Base-by-base conservation (phyloP, 2,113 vertebrate genomes). In the Pteruthius melanotis region DNA sequence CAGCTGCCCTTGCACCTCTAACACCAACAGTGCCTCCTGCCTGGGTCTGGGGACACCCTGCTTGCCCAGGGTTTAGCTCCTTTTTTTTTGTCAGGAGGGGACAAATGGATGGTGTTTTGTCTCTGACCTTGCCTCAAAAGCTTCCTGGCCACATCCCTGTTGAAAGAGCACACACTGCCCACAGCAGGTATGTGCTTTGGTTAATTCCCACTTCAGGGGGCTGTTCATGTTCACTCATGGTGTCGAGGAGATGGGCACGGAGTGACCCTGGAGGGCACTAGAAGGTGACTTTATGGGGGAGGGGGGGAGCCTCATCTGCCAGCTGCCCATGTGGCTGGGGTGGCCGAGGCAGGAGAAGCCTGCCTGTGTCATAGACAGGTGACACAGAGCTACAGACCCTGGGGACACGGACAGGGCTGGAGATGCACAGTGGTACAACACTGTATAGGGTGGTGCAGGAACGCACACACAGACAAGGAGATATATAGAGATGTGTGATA, bases 381-480 rank as follows among this genome's bases (percentile, higher is more conserved):
- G 78, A 94, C 30, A 83, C 78, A 82, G 79, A 93, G 70, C n/a
- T 79, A 64, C 76, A 56, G 59, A 88, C 11, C 94, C 64, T 18
- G 13, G 90, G 95, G 87, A 97, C 97, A 95, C 2, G 7, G 83
- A 95, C 63, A 1, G 0, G 88, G 95, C 96, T 96, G 83, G 68
- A 94, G 94, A 97, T 76, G 89, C 83, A 97, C 39, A 83, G 60
- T 49, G 86, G 87, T 31, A 93, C 77, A 28, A 96, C 89, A 72
- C 78, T 89, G 85, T n/a, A 10, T 66, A 15, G 31, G 81, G 97
- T 39, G 93, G 95, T 90, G 92, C 86, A 9, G 39, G 47, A 90
- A 91, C 37, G 93, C 95, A 95, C 90, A 84, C 88, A 76, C 61
- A 95, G 89, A 96, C 93, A 96, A 0, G 39, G 72, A 92, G 24